Base-by-base conservation (phyloP, 2,113 vertebrate species). In the Rhagologus leucostigma region DNA sequence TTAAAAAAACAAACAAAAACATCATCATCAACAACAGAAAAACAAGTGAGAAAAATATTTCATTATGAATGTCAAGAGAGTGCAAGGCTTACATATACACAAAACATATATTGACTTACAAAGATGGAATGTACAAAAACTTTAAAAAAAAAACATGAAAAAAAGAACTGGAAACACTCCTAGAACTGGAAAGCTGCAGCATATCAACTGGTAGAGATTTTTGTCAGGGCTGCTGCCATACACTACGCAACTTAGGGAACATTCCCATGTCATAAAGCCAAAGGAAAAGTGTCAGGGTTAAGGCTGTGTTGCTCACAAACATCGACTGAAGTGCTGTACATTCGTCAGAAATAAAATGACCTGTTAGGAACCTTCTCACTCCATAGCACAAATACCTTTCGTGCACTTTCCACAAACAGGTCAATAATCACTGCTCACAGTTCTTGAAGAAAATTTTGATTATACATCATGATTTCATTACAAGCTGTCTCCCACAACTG, bases 51-150 rank as follows among this genome's bases (percentile, higher is more conserved):
- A 89, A 95, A 57, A 92, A 19, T 89, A 85, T 89, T 96, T 96
- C 95, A 88, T 83, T 89, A 92, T 84, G 74, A 82, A 65, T 96
- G 95, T 90, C 73, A 90, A 96, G 89, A 96, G 75, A 94, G 95
- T 88, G 42, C 96, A 97, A 96, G 95, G 95, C 85, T 97, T 95
- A 97, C 74, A 63, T 79, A 92, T 97, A 98, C 92, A 97, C 91
- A 97, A 96, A 89, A 87, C 88, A 77, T 76, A 86, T 19, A 97
- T 60, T 74, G 83, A 93, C 88, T 90, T 97, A 95, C 73, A 97
- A 95, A 97, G 94, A 96, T 97, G 98, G 98, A 98, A 98, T 98
- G 98, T 98, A 97, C 93, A 98, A 98, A 97, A 96, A 13, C 30
- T 33, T 88, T 39, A 10, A 70, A 83, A 65, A 65, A 91, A 83